Evolutionary conservation across 2,888 invertebrate species (phyloP), one percentile per base, ranked within the genome.

Genomic region (Nymphalis urticae): DNA sequence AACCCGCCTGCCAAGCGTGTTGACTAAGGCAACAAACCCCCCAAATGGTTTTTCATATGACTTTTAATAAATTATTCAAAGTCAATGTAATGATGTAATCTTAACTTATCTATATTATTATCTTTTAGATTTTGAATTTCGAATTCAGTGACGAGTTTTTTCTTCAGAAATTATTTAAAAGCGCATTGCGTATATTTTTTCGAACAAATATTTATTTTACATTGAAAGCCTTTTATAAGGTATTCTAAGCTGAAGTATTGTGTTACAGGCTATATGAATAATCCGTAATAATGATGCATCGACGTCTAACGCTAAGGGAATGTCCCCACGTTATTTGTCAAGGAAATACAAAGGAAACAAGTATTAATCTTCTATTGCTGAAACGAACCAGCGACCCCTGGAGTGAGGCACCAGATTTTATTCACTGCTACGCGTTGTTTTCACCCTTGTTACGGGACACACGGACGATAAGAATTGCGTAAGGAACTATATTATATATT

Each of bases 351-450:
- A 89, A 85, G 86, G 85, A 86, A 79, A 82, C 82, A 77, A 85
- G 90, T 89, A 91, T 91, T 91, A 90, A 91, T 91, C 91, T 91
- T 91, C 84, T 82, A 86, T 87, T 83, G 85, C 82, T 77, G 56
- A 32, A 32, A 75, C 76, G 78, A 78, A 78, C 78, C 77, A 76
- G 75, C 82, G 83, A 85, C 90, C 91, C 89, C 87, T 80, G 85
- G 84, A 85, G 88, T 84, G 88, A 86, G 86, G 86, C 87, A 84
- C 84, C 85, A 85, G 85, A 84, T 86, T 88, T 87, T 81, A 82
- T 82, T 83, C 83, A 80, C 75, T 75, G 76, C 75, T 74, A 75
- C 78, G 71, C 78, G 80, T 75, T 76, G 76, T 76, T 76, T 72
- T 72, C 72, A 80, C 81, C 77, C 77, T 66, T 69, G 72, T 60